Evolutionary conservation across 2,888 invertebrate genomes (phyloP).

Genomic region (Orthosia cruda): DNA sequence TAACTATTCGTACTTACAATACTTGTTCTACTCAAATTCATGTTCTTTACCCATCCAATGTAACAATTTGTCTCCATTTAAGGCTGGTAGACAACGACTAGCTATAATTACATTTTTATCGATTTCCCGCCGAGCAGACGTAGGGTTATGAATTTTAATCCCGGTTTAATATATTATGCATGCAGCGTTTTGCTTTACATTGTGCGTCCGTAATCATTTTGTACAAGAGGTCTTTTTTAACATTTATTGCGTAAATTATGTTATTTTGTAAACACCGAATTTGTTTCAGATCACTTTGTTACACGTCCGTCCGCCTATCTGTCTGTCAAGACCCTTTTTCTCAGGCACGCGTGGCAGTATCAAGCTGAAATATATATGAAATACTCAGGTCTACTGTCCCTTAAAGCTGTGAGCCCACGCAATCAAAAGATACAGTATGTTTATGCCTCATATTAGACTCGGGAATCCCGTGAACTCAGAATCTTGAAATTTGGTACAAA

Average conservation of each 20-base stretch:
- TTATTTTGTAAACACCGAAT: no score
- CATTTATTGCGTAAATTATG: not conserved
- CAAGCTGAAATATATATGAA: no score
- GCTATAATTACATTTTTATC: slow-evolving; percentile 40
- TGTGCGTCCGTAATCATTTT: slow-evolving; percentile 32
- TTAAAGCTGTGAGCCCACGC: no score
- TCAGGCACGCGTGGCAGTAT: no score
- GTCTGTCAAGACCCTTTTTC: no score
- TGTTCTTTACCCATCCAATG: not conserved
- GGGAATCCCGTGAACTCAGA: no score
- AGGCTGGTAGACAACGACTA: not conserved
- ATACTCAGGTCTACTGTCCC: no score
- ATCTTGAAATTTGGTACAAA: no score
- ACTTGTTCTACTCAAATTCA: not conserved
- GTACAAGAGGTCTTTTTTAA: slow-evolving; percentile 16
- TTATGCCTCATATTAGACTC: no score
- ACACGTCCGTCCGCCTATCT: no score
- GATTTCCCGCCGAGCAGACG: slow-evolving; percentile 24
- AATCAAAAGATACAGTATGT: no score
- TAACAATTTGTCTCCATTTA: not conserved
- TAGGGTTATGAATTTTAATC: slow-evolving; percentile 51
- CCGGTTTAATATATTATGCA: slow-evolving; percentile 55
- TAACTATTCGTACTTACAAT: not conserved
- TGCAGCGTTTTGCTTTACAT: slow-evolving; percentile 41
- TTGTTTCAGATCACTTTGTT: no score